Conservation (phyloP, 2,888 invertebrate genomes). For the Tethea ocularis region DNA sequence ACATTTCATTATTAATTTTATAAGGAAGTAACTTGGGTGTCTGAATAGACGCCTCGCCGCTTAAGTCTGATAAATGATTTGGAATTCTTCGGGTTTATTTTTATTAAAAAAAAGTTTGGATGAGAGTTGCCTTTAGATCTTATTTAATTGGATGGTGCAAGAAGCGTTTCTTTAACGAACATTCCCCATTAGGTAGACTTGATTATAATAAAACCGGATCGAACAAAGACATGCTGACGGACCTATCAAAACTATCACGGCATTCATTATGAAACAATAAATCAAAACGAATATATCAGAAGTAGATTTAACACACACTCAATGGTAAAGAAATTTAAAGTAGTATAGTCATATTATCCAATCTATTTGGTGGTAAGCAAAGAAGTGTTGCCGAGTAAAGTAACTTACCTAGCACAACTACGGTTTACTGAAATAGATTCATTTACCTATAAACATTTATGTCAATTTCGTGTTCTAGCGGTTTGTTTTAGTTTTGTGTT, state of each 20-base stretch:
- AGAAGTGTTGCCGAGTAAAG: neutral
- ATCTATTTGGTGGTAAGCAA: neutral
- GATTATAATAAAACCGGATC: neutral
- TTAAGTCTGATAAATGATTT: constrained; percentile 65
- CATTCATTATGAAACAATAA: neutral
- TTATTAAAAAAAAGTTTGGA: constrained; percentile 39
- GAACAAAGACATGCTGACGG: neutral
- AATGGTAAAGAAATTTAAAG: too few relatives aligned
- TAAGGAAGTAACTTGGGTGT: constrained; percentile 54
- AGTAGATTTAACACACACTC: neutral
- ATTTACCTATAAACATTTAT: constrained; percentile 5
- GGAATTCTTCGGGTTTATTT: constrained; percentile 51
- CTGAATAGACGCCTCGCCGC: constrained; percentile 43
- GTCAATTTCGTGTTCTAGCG: neutral
- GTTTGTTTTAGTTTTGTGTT: constrained; percentile 5
- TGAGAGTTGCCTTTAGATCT: constrained; percentile 37
- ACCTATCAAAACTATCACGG: neutral
- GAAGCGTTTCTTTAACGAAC: constrained; percentile 24
- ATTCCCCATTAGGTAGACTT: constrained; percentile 12
- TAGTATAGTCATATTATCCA: too few relatives aligned
- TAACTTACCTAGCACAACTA: constrained; percentile 10
- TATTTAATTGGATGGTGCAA: constrained; percentile 65
- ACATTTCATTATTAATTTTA: constrained; percentile 55
- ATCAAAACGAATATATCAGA: neutral
- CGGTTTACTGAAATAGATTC: constrained; percentile 6